A percentile compares a stretch with the other conserved stretches of the same genome.
Conservation (phyloP, 2,888 invertebrate genomes). For the Phyto melanocephala region DNA sequence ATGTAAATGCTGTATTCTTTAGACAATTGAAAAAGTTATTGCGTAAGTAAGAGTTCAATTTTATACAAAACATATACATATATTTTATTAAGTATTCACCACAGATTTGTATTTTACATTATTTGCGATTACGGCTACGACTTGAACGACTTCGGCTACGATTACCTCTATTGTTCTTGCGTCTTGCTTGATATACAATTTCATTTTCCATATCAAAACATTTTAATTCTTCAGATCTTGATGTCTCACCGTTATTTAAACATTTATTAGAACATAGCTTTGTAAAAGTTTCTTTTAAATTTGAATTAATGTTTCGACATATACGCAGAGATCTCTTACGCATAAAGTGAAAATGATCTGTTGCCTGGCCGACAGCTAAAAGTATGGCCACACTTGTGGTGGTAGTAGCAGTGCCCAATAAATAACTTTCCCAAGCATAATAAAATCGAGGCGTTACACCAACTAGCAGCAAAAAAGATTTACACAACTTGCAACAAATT, state of each 20-base stretch:
- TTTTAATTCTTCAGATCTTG: background rate
- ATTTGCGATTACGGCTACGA: constrained; percentile 33
- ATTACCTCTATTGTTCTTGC: background rate
- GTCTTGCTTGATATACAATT: background rate
- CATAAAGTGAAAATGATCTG: constrained; percentile 65
- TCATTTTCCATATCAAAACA: background rate
- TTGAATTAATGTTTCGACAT: constrained; percentile 47
- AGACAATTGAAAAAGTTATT: constrained; percentile 84
- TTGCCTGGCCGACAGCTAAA: constrained; percentile 61
- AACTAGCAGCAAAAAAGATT: constrained; percentile 44
- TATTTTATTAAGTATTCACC: too few species aligned
- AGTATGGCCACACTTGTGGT: constrained; percentile 61
- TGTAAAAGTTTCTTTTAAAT: background rate
- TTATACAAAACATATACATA: background rate
- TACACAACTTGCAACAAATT: constrained; percentile 56
- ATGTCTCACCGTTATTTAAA: background rate
- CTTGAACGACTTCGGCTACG: constrained; percentile 4
- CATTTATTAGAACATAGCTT: constrained; percentile 12
- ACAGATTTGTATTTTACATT: background rate
- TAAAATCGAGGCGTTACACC: constrained; percentile 55
- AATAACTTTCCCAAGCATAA: constrained; percentile 54
- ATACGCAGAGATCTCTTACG: constrained; percentile 60
- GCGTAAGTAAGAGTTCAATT: constrained; percentile 72
- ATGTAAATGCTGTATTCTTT: constrained; percentile 87
- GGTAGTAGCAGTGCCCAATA: constrained; percentile 62